A percentile compares a stretch with the other conserved stretches of the same genome.
Evolutionary conservation across 1,140 invertebrate genomes (phyloP).

Genomic region (Phymastichus coffea): DNA sequence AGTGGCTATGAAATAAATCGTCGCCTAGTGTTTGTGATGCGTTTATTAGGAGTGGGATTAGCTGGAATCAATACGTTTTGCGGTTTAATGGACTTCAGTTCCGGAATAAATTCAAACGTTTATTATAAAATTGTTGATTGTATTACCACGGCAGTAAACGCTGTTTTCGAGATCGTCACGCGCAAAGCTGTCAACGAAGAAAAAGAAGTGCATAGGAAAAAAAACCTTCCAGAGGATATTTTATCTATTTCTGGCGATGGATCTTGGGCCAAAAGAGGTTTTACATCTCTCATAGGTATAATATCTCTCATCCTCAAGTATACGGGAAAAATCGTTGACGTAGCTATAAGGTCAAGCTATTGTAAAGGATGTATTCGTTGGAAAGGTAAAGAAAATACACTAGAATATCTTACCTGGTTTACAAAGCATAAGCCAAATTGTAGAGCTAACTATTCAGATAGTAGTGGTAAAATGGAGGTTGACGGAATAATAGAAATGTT

Average conservation of each 20-base stretch:
- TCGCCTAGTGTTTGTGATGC: too few species aligned
- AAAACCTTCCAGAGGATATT: background rate
- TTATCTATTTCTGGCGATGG: background rate
- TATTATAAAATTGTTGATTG: background rate
- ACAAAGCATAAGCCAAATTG: background rate
- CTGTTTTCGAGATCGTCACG: background rate
- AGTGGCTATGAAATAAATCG: too few species aligned
- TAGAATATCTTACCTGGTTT: background rate
- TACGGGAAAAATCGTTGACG: background rate
- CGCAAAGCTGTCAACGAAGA: background rate
- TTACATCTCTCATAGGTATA: background rate
- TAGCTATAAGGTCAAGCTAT: background rate
- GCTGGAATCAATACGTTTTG: background rate
- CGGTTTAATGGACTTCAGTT: too few species aligned
- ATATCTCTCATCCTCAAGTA: background rate
- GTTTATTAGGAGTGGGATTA: too few species aligned
- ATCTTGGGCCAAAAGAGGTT: conserved; percentile 2
- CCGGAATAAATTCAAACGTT: too few species aligned
- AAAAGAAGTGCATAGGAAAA: background rate
- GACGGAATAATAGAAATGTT: conserved; percentile 22
- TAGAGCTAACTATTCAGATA: conserved; percentile 15
- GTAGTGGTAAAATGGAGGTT: conserved; percentile 20
- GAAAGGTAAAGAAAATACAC: conserved; percentile 2
- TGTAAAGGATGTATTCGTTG: background rate
- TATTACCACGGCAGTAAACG: background rate